Conservation (phyloP, 92 coral and sea anemone genomes). For the Ricordea florida region DNA sequence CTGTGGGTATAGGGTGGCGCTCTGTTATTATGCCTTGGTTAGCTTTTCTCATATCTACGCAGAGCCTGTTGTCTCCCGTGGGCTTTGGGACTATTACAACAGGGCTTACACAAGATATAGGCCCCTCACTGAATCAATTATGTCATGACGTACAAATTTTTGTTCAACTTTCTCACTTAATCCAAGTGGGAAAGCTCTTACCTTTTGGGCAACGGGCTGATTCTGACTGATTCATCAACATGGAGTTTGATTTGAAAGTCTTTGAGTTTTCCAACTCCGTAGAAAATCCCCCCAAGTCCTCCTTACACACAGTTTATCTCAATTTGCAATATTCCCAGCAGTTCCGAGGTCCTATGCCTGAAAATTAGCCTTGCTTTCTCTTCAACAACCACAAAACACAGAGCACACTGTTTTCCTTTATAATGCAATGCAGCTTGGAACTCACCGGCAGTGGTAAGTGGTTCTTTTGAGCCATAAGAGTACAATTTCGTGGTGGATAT, state of each 20-base stretch:
- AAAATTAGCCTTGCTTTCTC: conserved; percentile 15
- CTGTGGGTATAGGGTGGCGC: background rate
- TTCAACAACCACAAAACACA: conserved; percentile 28
- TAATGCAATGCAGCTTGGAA: background rate
- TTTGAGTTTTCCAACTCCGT: conserved; percentile 22
- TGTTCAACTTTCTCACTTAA: background rate
- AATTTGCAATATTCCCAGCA: conserved; percentile 6
- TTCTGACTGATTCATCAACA: conserved; percentile 16
- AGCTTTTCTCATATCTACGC: background rate
- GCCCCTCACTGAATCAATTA: background rate
- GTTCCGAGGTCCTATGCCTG: conserved; percentile 9
- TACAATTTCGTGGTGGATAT: too few relatives aligned
- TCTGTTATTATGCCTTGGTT: background rate
- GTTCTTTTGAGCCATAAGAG: too few relatives aligned
- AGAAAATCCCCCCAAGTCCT: background rate
- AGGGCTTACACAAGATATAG: background rate
- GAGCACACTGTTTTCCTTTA: background rate
- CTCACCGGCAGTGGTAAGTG: too few relatives aligned
- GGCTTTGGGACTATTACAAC: background rate
- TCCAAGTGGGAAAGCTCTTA: too few relatives aligned
- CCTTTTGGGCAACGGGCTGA: background rate
- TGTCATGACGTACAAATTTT: background rate
- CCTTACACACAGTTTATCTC: background rate
- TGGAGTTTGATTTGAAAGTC: conserved; percentile 15
- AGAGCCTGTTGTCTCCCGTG: background rate